A percentile compares a stretch with the other conserved stretches of the same genome.
Conservation (phyloP, 2,888 invertebrate species). For the Amphipoea oculea region DNA sequence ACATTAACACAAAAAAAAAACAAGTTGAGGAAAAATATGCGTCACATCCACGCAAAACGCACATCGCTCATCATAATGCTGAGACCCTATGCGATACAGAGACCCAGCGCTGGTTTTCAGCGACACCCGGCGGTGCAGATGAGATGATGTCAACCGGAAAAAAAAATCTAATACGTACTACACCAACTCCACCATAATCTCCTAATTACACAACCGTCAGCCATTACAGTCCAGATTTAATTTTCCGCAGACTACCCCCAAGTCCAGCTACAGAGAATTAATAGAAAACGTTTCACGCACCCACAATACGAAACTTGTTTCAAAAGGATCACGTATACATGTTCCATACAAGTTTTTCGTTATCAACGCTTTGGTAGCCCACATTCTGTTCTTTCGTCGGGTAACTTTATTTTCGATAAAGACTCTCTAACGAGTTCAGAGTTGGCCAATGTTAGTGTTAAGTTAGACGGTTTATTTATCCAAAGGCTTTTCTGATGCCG, state of each 20-base stretch:
- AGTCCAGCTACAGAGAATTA: slow-evolving; percentile 52
- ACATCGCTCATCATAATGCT: background rate
- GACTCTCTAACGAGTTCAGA: slow-evolving; percentile 82
- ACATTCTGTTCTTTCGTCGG: slow-evolving; percentile 70
- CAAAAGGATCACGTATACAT: slow-evolving; percentile 80
- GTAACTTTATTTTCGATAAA: slow-evolving; percentile 80
- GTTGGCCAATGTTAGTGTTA: slow-evolving; percentile 68
- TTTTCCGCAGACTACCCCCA: slow-evolving; percentile 36
- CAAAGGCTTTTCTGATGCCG: slow-evolving; percentile 68
- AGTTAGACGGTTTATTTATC: slow-evolving; percentile 70
- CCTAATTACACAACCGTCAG: slow-evolving; percentile 22
- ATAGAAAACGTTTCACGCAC: slow-evolving; percentile 63
- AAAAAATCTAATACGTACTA: background rate
- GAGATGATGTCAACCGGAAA: background rate
- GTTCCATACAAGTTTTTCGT: slow-evolving; percentile 77
- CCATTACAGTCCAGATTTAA: slow-evolving; percentile 37
- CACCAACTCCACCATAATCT: background rate
- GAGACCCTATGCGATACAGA: background rate
- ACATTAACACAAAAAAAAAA: background rate
- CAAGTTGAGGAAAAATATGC: background rate
- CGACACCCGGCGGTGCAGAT: background rate
- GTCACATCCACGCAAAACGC: background rate
- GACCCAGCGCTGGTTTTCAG: background rate
- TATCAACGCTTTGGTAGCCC: slow-evolving; percentile 76
- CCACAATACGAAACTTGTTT: slow-evolving; percentile 69